Evolutionary conservation across 2,888 invertebrate genomes (phyloP).

Genomic region (Atethmia centrago): DNA sequence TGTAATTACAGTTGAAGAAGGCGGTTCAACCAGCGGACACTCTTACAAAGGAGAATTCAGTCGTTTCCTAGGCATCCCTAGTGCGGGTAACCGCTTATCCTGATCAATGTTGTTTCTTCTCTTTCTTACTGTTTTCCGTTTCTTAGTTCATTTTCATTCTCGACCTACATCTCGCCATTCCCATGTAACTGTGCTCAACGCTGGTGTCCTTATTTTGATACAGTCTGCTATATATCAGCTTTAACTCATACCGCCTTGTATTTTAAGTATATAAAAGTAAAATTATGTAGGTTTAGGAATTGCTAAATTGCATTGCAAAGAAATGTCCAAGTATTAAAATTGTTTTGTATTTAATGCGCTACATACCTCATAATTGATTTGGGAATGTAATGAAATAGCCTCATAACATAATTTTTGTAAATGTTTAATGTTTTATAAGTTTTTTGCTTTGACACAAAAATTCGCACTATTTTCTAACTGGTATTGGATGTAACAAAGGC

Average conservation of each 20-base stretch:
- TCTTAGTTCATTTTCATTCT: conserved; percentile 65
- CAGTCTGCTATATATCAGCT: conserved; percentile 56
- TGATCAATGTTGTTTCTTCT: conserved; percentile 79
- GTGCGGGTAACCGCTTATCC: conserved; percentile 89
- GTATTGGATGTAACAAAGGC: conserved; percentile 57
- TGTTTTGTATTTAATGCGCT: conserved; percentile 30
- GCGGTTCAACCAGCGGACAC: conserved; percentile 85
- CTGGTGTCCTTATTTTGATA: conserved; percentile 50
- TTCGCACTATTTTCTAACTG: conserved; percentile 47
- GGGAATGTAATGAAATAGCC: conserved; percentile 35
- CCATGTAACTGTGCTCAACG: conserved; percentile 52
- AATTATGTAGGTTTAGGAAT: conserved; percentile 4
- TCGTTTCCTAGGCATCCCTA: conserved; percentile 93
- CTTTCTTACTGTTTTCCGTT: conserved; percentile 66
- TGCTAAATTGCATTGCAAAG: conserved; percentile 15
- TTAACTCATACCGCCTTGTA: conserved; percentile 27
- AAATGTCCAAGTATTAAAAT: background rate
- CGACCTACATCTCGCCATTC: conserved; percentile 50
- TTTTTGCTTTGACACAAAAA: conserved; percentile 52
- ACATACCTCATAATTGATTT: conserved; percentile 35
- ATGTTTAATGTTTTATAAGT: conserved; percentile 40
- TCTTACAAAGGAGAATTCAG: conserved; percentile 89
- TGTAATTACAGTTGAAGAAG: conserved; percentile 89
- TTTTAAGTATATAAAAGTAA: conserved; percentile 18
- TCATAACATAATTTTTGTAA: conserved; percentile 25